Evolutionary conservation across 2,113 vertebrate genomes (phyloP), one percentile per base, ranked within the genome.

Genomic region (Telmatochromis bifrenatus): DNA sequence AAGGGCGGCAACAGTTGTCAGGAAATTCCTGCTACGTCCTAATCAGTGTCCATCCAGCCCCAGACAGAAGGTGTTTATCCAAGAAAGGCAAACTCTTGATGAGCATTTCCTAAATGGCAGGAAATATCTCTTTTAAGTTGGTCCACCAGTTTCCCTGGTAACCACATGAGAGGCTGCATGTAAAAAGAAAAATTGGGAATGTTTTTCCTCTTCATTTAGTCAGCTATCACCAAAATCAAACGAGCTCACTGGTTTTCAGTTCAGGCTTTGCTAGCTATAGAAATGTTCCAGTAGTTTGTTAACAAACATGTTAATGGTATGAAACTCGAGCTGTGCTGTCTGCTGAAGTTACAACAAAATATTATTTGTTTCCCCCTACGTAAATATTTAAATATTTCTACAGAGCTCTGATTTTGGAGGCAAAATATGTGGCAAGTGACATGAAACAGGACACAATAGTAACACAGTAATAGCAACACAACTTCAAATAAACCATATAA

Each of bases 11-110:
- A 81, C 88, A 5, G 55, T 80, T 58, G 68, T 75, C 2, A 93
- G 92, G 90, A 93, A 94, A 89, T 95, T 95, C 94, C 93, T 91
- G 83, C 68, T 68, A 12, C 4, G 23, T 88, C 83, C 84, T 93
- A 91, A 95, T 95, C 92, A 86, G 79, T 19, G 17, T 9, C 26
- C 82, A 93, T 94, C 91, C 55, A 75, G 83, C 13, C 42, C 84
- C 79, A 82, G 6, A 91, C 88, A 84, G 35, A 23, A 83, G 35
- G 19, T 94, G 91, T 95, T 95, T 95, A 91, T 77, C 51, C 84
- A 84, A 84, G 85, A 82, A 28, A 58, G 86, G 79, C 79, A 17
- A 79, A 84, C 3, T 89, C 90, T 88, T 94, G 89, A 94, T 93
- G 87, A 91, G 68, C 42, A 54, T 89, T 93, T 88, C 92, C 90